Base-by-base conservation (phyloP, 2,888 invertebrate species). In the Anaspis maculata region DNA sequence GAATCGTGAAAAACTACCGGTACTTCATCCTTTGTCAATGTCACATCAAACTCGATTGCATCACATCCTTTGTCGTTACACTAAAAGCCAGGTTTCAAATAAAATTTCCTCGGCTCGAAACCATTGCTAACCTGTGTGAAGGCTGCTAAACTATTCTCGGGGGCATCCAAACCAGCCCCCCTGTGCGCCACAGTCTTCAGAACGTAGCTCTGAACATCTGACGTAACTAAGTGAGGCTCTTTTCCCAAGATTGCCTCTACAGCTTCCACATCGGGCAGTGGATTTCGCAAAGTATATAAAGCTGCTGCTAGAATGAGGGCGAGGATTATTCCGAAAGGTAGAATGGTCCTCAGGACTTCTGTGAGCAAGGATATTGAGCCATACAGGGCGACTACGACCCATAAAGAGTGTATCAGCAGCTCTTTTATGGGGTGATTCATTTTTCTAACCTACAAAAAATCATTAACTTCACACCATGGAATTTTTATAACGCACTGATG, bases 1-100 rank as follows among this genome's bases (percentile, higher is more conserved):
- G 69, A 62, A 57, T 90, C 89, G 52, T 89, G 89, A 34, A 87
- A 76, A 10, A 87, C 59, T 24, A 90, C 71, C 11, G 87, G 75
- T 34, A 83, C 72, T 15, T 78, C 78, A 57, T 90, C 89, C 41
- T 71, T 73, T 0, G 84, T 83, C 15, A 85, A 66, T 10, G 74
- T 64, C 4, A 90, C 71, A 58, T 90, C 89, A 49, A 89, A 71
- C 62, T 90, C 88, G 2, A 90, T 71, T 13, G 78, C 79, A 50
- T 72, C 73, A 49, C 83, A 85, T 1, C 85, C 83, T 43, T 74
- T 73, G 30, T 74, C 72, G 34, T 75, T 74, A 42, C 84, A 83
- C 83, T 86, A 62, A 27, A 67, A 67, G 12, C 37, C n/a, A n/a
- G n/a, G n/a, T n/a, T n/a, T n/a, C n/a, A n/a, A n/a, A n/a, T n/a